Percentiles rank a stretch among this genome's conserved stretches.
These are phyloP conservation scores for Seriola quinqueradiata DNA, from an alignment of 2,113 vertebrate genomes.

Conservation along the genomic window DNA sequence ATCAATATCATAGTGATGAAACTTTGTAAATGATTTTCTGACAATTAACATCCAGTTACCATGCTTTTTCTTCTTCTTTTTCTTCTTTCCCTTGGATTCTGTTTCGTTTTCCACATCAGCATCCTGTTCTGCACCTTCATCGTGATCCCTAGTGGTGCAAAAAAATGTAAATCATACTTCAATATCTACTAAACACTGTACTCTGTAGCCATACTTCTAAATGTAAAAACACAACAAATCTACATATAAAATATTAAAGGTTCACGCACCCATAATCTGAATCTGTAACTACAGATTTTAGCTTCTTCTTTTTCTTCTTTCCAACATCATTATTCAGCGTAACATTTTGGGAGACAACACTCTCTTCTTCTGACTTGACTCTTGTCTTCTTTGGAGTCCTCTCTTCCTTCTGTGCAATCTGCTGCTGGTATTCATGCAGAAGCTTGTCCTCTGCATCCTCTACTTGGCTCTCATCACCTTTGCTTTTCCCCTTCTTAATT, in stretches of 20 bases:
- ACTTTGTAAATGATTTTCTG: not conserved
- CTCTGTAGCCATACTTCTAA: not conserved
- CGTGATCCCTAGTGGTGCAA: conserved; percentile 52
- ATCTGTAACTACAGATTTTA: conserved; percentile 82
- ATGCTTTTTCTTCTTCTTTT: conserved; percentile 88
- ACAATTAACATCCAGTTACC: conserved; percentile 65
- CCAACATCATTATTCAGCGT: conserved; percentile 84
- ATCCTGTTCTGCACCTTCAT: conserved; percentile 62
- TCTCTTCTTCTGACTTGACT: conserved; percentile 82
- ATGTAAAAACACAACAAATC: not conserved
- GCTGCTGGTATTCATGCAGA: conserved; percentile 88
- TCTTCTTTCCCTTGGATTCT: conserved; percentile 86
- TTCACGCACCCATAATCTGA: conserved; percentile 86
- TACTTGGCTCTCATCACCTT: conserved; percentile 62
- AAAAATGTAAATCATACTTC: not conserved
- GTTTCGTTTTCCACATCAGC: conserved; percentile 70
- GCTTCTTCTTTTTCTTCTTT: conserved; percentile 92
- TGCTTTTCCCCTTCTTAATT: conserved; percentile 81
- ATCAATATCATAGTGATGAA: not conserved
- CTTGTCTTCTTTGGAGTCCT: conserved; percentile 85
- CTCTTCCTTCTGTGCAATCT: conserved; percentile 88
- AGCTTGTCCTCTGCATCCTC: conserved; percentile 84
- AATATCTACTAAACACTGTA: conserved; percentile 63
- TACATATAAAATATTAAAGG: not conserved
- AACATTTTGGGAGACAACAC: conserved; percentile 71